Base-by-base conservation (phyloP, 2,797 vertebrate species). In the Tachyglossus aculeatus region DNA sequence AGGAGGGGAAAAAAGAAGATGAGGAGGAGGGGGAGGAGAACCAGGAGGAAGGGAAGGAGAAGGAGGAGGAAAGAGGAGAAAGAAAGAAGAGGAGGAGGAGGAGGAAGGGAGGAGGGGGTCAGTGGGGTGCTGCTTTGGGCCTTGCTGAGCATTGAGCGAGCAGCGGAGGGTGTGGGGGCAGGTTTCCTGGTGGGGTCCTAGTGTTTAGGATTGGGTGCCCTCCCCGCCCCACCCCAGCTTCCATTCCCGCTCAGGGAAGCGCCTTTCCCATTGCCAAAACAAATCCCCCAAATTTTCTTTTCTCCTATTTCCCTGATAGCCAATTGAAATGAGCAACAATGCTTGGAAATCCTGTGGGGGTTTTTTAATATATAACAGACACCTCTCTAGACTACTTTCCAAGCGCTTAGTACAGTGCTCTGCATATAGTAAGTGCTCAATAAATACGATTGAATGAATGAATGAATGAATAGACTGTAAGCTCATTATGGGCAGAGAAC, bases 181-280 rank as follows among this genome's bases (percentile, higher is more conserved):
- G 9, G 48, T 11, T 55, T 32, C 4, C 44, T 55, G 21, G 12
- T 25, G 37, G 21, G 21, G 57, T n/a, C n/a, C 40, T 54, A 19
- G 5, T 38, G 8, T 24, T 38, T 45, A 72, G 27, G 44, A 47
- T 47, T 47, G 7, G 13, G 13, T 2, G 5, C 21, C 58, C 16
- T 6, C 0, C 2, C 13, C 9, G 4, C 11, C 12, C 4, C 22
- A 32, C 12, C 22, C 11, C 18, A 5, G 9, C 2, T n/a, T 48
- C 13, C 9, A n/a, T 44, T 9, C 7, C 18, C 44, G 39, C 7
- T 10, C 25, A 54, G 53, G 61, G 0, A 45, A 50, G 16, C 15
- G 50, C 5, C 32, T 31, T 25, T 38, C 68, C 34, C 22, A 65
- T 52, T 16, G 27, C 9, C 38, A 12, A 27, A n/a, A n/a, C n/a